Evolutionary conservation across 2,113 vertebrate species (phyloP).

Genomic region (Bucco capensis): DNA sequence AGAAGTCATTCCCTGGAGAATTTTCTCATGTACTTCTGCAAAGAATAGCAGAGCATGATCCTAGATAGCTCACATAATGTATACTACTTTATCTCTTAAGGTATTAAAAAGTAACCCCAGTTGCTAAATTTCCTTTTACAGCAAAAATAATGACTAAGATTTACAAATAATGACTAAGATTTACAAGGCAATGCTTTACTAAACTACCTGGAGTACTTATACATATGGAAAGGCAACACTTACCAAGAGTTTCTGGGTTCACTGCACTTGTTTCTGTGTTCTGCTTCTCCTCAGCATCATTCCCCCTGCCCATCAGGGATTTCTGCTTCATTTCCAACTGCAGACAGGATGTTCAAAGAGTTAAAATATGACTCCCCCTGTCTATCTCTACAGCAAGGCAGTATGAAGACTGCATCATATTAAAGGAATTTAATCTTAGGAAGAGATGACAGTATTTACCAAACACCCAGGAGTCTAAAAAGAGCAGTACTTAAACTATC

Average conservation of each 20-base stretch:
- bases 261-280: conserved; percentile 70
- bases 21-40: neutral
- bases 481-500: neutral
- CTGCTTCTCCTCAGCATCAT: conserved; percentile 72
- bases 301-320: conserved; percentile 77
- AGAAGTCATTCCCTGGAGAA: neutral
- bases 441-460: neutral
- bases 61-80: neutral
- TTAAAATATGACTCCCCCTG: neutral
- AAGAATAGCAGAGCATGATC: neutral
- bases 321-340: conserved; percentile 98
- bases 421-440: neutral
- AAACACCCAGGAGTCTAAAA: neutral
- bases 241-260: conserved; percentile 87
- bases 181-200: neutral
- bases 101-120: neutral
- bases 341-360: conserved; percentile 35
- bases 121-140: neutral
- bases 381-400: neutral
- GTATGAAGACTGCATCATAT: neutral
- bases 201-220: neutral
- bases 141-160: neutral
- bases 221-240: conserved; percentile 42
- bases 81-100: neutral
- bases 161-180: neutral